Evolutionary conservation across 2,797 vertebrate species (phyloP).

Genomic region (Synanceia verrucosa): DNA sequence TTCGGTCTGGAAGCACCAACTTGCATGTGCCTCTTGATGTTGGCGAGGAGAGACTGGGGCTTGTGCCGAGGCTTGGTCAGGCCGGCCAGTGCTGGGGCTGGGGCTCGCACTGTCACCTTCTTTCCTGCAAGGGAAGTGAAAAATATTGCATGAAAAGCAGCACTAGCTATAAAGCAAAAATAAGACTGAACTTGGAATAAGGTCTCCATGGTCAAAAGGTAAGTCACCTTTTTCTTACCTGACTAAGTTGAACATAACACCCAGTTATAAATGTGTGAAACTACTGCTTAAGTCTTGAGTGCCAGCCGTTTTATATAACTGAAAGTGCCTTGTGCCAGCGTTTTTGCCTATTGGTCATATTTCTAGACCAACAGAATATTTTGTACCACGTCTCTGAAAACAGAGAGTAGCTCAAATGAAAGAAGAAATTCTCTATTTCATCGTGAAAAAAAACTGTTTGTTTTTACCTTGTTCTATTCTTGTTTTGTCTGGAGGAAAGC

Average conservation of each 20-base stretch:
- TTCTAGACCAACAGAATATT: no score
- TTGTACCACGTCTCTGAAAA: no score
- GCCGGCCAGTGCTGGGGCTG: slow-evolving; percentile 83
- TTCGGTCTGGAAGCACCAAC: slow-evolving; percentile 28
- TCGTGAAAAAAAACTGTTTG: no score
- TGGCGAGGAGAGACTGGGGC: slow-evolving; percentile 81
- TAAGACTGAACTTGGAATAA: not conserved
- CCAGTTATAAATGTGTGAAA: not conserved
- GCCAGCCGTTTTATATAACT: no score
- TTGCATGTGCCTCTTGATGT: slow-evolving; percentile 7
- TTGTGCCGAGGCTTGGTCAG: slow-evolving; percentile 85
- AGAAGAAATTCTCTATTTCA: no score
- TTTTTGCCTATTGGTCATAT: no score
- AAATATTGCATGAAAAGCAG: slow-evolving; percentile 14
- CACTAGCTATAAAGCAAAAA: not conserved
- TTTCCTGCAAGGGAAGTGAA: slow-evolving; percentile 77
- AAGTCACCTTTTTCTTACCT: not conserved
- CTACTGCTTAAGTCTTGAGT: not conserved
- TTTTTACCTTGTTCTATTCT: no score
- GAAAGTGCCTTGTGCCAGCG: no score
- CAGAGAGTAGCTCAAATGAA: no score
- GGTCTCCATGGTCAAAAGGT: slow-evolving; percentile 5
- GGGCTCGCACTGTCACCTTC: slow-evolving; percentile 89
- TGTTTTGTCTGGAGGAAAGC: no score
- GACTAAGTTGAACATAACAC: not conserved